These are phyloP conservation scores for Ctenomys sociabilis DNA, from an alignment of 2,113 vertebrate species.

Conservation along the genomic window DNA sequence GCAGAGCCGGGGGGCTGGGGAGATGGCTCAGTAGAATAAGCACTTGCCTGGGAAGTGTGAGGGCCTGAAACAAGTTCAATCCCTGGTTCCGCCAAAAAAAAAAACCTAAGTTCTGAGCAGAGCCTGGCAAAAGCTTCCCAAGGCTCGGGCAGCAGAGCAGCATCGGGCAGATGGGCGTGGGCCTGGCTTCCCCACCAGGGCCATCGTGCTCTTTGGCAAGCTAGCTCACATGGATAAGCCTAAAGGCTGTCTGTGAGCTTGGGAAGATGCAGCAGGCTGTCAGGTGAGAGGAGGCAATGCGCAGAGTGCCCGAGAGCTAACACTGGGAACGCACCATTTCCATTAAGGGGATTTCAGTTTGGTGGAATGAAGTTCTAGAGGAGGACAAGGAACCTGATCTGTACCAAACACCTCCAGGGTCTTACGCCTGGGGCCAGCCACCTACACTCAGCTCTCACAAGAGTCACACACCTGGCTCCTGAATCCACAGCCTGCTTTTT, in stretches of 20 bases:
- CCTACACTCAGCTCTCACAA: background rate
- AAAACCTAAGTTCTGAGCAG: background rate
- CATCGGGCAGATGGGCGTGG: background rate
- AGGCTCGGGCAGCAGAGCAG: background rate
- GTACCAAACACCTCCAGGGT: background rate
- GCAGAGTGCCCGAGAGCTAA: background rate
- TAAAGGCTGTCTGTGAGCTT: background rate
- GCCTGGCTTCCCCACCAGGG: background rate
- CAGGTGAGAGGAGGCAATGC: background rate
- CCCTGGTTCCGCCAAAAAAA: no score
- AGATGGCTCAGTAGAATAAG: no score
- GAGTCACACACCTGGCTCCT: background rate
- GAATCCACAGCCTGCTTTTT: background rate
- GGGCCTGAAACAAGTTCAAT: no score
- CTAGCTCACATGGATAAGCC: background rate
- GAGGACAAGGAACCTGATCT: background rate
- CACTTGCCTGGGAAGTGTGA: no score
- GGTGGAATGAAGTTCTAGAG: background rate
- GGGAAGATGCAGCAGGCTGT: background rate
- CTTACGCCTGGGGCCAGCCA: background rate
- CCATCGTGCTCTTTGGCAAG: background rate
- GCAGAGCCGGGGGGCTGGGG: no score
- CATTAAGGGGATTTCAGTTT: constrained; percentile 1
- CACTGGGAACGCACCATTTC: background rate
- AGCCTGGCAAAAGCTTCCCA: background rate